Evolutionary conservation across 1,140 invertebrate genomes (phyloP).

Genomic region (Schlechtendalia chinensis): DNA sequence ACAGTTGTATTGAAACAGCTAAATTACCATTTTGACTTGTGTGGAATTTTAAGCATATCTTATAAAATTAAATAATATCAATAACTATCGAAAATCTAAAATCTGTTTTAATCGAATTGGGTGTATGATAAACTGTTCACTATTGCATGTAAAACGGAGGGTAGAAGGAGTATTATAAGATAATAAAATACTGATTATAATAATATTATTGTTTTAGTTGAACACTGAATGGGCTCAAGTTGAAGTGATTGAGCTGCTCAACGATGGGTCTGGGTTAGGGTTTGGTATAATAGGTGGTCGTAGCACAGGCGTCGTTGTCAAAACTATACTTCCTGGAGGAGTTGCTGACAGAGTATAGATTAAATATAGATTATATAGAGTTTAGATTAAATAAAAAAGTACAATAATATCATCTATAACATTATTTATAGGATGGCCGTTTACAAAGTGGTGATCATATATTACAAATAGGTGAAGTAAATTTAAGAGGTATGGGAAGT

Average conservation of each 20-base stretch:
- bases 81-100: too few species aligned
- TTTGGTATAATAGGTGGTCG: slow-evolving; percentile 94
- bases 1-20: background rate
- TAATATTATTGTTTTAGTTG: slow-evolving; percentile 61
- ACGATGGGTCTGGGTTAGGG: slow-evolving; percentile 81
- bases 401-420: slow-evolving; percentile 32
- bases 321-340: slow-evolving; percentile 87
- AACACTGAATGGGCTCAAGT: slow-evolving; percentile 88
- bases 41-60: background rate
- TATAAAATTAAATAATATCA: too few species aligned
- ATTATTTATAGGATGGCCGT: slow-evolving; percentile 69
- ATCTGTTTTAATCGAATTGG: too few species aligned
- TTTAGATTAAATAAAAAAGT: background rate
- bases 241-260: slow-evolving; percentile 81
- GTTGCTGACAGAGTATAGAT: slow-evolving; percentile 81
- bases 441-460: slow-evolving; percentile 91
- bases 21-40: background rate
- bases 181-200: background rate
- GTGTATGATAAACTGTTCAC: too few species aligned
- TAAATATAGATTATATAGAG: background rate
- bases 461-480: slow-evolving; percentile 89
- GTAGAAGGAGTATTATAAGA: background rate
- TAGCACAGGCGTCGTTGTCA: slow-evolving; percentile 95
- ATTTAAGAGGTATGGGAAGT: slow-evolving; percentile 84
- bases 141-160: too few species aligned